Percentiles rank a stretch among this genome's conserved stretches.
phyloP scores from a whole-genome alignment of 2,797 vertebrate species.

The Sphaeramia orbicularis region DNA sequence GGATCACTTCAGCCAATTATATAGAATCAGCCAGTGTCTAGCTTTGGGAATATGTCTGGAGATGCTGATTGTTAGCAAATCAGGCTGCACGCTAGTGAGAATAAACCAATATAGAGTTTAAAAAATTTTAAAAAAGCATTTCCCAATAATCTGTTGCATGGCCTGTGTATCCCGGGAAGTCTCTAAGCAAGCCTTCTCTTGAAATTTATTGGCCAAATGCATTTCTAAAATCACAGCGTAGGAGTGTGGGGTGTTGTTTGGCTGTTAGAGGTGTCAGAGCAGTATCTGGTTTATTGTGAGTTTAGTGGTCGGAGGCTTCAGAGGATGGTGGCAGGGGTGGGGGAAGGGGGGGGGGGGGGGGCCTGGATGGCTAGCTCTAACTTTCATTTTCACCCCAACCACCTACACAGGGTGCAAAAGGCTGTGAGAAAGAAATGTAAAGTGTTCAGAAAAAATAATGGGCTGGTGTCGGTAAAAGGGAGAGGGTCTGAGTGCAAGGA shows the following conservation, averaged over 20 bases:
- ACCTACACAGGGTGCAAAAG: conserved; percentile 59
- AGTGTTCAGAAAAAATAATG: conserved; percentile 29
- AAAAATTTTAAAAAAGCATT: conserved; percentile 51
- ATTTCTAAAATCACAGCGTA: conserved; percentile 62
- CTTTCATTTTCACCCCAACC: conserved; percentile 61
- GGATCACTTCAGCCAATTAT: conserved; percentile 46
- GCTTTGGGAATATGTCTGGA: conserved; percentile 34
- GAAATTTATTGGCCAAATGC: conserved; percentile 68
- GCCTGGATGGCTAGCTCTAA: conserved; percentile 61
- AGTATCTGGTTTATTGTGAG: conserved; percentile 31
- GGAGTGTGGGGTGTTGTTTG: conserved; percentile 66
- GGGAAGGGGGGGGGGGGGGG: conserved; percentile 9
- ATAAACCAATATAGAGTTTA: conserved; percentile 51
- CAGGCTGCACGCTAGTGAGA: conserved; percentile 21
- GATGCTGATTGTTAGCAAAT: conserved; percentile 34
- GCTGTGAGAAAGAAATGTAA: conserved; percentile 54
- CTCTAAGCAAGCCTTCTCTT: conserved; percentile 60
- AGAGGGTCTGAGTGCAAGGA: conserved; percentile 29
- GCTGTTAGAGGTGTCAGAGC: conserved; percentile 61
- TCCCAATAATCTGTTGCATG: conserved; percentile 49
- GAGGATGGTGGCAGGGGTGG: no score
- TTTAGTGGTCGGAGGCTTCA: conserved; percentile 17
- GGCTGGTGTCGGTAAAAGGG: conserved; percentile 24
- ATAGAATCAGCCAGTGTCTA: conserved; percentile 40
- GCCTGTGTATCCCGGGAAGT: conserved; percentile 57